Conservation (phyloP, 2,888 invertebrate species). For the Patella depressa region DNA sequence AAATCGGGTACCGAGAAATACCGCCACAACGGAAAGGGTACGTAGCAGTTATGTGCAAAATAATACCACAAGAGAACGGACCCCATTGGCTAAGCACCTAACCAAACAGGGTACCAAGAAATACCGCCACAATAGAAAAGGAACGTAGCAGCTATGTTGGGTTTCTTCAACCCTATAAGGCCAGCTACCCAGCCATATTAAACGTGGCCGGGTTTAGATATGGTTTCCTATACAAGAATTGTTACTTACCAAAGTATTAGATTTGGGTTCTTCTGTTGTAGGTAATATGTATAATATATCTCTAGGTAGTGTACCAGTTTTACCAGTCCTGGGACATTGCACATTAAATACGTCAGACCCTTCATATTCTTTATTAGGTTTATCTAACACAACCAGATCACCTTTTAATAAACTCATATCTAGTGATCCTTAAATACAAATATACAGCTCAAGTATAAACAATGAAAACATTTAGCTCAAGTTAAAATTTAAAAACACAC, state of each 20-base stretch:
- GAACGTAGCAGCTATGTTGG: too few relatives aligned
- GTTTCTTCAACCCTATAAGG: background rate
- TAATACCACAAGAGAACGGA: too few relatives aligned
- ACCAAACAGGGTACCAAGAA: too few relatives aligned
- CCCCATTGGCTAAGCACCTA: too few relatives aligned
- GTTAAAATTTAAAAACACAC: too few relatives aligned
- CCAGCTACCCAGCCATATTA: background rate
- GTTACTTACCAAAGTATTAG: slow-evolving; percentile 50
- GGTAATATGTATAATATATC: slow-evolving; percentile 52
- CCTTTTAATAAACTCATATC: slow-evolving; percentile 51
- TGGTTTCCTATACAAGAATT: background rate
- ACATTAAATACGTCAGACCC: slow-evolving; percentile 46
- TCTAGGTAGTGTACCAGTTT: slow-evolving; percentile 49
- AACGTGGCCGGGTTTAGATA: too few relatives aligned
- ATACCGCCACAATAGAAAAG: too few relatives aligned
- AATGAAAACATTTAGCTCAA: too few relatives aligned
- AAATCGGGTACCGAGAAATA: too few relatives aligned
- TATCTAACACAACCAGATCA: slow-evolving; percentile 51
- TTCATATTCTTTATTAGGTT: slow-evolving; percentile 42
- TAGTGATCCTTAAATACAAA: slow-evolving; percentile 46
- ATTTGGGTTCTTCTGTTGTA: slow-evolving; percentile 46
- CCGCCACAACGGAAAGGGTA: too few relatives aligned
- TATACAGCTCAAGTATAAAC: too few relatives aligned
- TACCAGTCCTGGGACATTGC: slow-evolving; percentile 44
- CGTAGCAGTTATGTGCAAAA: too few relatives aligned